Conservation (phyloP, 1,140 invertebrate species). For the Aporrectodea caliginosa region DNA sequence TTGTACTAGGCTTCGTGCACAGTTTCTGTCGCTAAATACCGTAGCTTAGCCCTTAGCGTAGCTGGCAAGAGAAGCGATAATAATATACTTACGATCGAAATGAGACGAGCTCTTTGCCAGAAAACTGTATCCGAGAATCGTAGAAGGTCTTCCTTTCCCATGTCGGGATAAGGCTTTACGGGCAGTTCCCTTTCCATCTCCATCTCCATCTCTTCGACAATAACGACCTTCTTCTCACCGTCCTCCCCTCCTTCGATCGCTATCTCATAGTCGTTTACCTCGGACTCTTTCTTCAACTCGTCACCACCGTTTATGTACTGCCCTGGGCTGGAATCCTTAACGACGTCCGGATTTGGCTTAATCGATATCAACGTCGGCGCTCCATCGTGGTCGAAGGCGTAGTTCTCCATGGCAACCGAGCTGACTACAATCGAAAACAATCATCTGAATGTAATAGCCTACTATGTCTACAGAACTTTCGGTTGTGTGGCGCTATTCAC, state of each 20-base stretch:
- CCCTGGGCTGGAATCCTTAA: neutral
- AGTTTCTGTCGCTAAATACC: too few relatives aligned
- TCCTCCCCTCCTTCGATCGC: neutral
- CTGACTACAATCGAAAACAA: too few relatives aligned
- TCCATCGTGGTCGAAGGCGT: neutral
- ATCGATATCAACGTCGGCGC: neutral
- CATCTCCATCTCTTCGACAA: neutral
- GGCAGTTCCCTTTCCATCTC: neutral
- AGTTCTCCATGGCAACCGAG: neutral
- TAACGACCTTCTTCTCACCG: neutral
- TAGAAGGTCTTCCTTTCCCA: constrained; percentile 34
- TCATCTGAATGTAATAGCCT: too few relatives aligned
- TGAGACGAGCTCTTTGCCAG: constrained; percentile 24
- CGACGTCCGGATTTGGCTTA: neutral
- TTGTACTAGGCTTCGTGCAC: too few relatives aligned
- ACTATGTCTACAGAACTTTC: too few relatives aligned
- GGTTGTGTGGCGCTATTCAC: too few relatives aligned
- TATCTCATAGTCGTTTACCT: neutral
- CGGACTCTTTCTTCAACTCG: neutral
- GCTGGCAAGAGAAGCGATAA: too few relatives aligned
- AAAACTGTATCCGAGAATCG: constrained; percentile 28
- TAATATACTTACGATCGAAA: constrained; percentile 14
- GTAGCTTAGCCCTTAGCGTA: too few relatives aligned
- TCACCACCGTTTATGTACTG: neutral
- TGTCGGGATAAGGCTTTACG: constrained; percentile 31